A percentile compares a stretch with the other conserved stretches of the same genome.
phyloP scores from a whole-genome alignment of 2,888 invertebrate species.

The Drosophila tanythrix region DNA sequence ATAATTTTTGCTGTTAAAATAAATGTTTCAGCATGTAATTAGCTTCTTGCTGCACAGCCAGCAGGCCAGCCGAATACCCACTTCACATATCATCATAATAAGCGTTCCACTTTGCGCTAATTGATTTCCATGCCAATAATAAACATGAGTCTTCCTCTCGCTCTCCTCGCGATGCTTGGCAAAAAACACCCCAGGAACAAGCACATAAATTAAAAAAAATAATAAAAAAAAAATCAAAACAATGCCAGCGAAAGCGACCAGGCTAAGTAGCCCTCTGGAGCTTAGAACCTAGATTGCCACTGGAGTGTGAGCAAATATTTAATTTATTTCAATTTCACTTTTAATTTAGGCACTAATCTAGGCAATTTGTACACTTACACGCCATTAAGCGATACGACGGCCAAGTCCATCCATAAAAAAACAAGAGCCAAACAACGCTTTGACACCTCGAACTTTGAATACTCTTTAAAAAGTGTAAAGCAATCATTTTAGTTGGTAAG shows the following conservation, averaged over 20 bases:
- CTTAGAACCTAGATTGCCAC: slow-evolving; percentile 22
- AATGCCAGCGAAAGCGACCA: slow-evolving; percentile 23
- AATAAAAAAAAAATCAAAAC: slow-evolving; percentile 38
- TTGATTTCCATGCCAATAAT: slow-evolving; percentile 72
- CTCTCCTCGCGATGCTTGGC: neutral
- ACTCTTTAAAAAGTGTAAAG: slow-evolving; percentile 16
- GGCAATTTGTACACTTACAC: slow-evolving; percentile 81
- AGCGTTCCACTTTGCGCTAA: slow-evolving; percentile 55
- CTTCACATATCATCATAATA: slow-evolving; percentile 22
- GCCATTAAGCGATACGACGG: slow-evolving; percentile 65
- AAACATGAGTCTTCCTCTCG: slow-evolving; percentile 54
- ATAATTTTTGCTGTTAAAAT: slow-evolving; percentile 32
- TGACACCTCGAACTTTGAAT: slow-evolving; percentile 38
- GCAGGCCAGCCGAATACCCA: neutral
- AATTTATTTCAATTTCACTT: slow-evolving; percentile 81
- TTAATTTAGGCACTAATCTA: slow-evolving; percentile 81
- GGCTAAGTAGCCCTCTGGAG: slow-evolving; percentile 19
- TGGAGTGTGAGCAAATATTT: slow-evolving; percentile 69
- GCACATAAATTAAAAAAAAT: slow-evolving; percentile 61
- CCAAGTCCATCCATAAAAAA: slow-evolving; percentile 34
- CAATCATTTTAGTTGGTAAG: neutral
- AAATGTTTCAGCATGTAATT: slow-evolving; percentile 56
- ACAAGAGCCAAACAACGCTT: neutral
- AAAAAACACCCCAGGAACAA: slow-evolving; percentile 21
- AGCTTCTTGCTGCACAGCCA: slow-evolving; percentile 36